Evolutionary conservation across 2,797 vertebrate species (phyloP).

Genomic region (Sebastes vulpes): DNA sequence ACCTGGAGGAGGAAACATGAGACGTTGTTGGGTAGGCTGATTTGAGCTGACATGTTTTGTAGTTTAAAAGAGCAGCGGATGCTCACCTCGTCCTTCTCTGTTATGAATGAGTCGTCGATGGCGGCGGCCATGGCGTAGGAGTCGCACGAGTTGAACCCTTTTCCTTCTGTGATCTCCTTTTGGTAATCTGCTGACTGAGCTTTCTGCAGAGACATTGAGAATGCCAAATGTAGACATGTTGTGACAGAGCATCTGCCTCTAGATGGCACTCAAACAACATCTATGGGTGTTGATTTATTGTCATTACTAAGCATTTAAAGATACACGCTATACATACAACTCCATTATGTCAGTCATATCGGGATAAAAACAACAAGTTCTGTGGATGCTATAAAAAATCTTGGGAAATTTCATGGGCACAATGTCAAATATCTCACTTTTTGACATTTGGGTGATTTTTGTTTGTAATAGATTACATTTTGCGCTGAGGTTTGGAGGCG

Average conservation of each 20-base stretch:
- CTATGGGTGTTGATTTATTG: not conserved
- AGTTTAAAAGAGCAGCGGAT: not conserved
- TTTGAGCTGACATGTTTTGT: not conserved
- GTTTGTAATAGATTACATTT: too few relatives aligned
- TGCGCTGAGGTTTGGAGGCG: too few relatives aligned
- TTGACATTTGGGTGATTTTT: too few relatives aligned
- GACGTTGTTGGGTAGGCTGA: not conserved
- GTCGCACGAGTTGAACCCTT: slow-evolving; percentile 84
- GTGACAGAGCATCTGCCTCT: not conserved
- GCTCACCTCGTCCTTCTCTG: slow-evolving; percentile 42
- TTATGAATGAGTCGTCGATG: slow-evolving; percentile 67
- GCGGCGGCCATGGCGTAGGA: slow-evolving; percentile 83
- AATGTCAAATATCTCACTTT: not conserved
- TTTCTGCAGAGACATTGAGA: slow-evolving; percentile 7
- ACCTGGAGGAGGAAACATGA: slow-evolving; percentile 8
- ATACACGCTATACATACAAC: not conserved
- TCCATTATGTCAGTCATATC: not conserved
- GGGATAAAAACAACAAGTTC: not conserved
- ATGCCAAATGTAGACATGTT: not conserved
- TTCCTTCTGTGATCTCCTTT: slow-evolving; percentile 56
- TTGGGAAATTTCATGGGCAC: not conserved
- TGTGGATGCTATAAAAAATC: not conserved
- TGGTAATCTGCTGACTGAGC: slow-evolving; percentile 17
- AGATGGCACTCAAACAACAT: not conserved
- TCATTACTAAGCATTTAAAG: not conserved